phyloP scores from a whole-genome alignment of 1,140 invertebrate species.

The Bactericera cockerelli region DNA sequence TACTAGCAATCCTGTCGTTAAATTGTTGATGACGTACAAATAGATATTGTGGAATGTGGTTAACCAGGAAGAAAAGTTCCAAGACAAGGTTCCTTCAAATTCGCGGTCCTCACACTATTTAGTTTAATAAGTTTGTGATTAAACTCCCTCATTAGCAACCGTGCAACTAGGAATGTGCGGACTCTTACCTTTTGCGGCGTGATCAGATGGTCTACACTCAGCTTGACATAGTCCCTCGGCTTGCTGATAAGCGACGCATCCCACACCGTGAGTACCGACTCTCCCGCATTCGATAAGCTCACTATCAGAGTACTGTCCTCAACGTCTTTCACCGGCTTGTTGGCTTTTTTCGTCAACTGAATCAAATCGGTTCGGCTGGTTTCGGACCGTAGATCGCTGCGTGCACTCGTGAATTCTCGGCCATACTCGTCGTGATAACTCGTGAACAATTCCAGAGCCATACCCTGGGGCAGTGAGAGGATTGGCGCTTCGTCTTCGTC shows the following conservation, averaged over 20 bases:
- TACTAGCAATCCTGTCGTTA: too few relatives aligned
- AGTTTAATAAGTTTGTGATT: too few relatives aligned
- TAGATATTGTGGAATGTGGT: too few relatives aligned
- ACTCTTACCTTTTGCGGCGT: conserved; percentile 26
- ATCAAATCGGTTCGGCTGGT: conserved; percentile 27
- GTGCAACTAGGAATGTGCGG: too few relatives aligned
- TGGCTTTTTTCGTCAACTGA: too few relatives aligned
- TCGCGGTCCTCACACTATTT: too few relatives aligned
- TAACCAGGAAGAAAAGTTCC: too few relatives aligned
- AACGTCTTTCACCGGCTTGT: conserved; percentile 23
- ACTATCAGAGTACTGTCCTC: conserved; percentile 25
- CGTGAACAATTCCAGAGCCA: conserved; percentile 27
- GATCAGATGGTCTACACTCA: conserved; percentile 29
- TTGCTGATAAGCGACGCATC: conserved; percentile 26
- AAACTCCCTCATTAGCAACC: too few relatives aligned
- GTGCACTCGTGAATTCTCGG: conserved; percentile 26
- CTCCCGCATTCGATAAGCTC: conserved; percentile 25
- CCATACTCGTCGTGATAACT: conserved; percentile 31
- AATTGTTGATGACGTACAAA: too few relatives aligned
- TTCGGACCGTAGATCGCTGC: conserved; percentile 24
- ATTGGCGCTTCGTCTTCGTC: conserved; percentile 22
- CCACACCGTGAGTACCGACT: conserved; percentile 30
- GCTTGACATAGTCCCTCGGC: conserved; percentile 30
- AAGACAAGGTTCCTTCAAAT: too few relatives aligned
- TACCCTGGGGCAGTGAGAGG: conserved; percentile 28